These are phyloP conservation scores for Morone saxatilis DNA, from an alignment of 2,113 vertebrate species.

Conservation along the genomic window DNA sequence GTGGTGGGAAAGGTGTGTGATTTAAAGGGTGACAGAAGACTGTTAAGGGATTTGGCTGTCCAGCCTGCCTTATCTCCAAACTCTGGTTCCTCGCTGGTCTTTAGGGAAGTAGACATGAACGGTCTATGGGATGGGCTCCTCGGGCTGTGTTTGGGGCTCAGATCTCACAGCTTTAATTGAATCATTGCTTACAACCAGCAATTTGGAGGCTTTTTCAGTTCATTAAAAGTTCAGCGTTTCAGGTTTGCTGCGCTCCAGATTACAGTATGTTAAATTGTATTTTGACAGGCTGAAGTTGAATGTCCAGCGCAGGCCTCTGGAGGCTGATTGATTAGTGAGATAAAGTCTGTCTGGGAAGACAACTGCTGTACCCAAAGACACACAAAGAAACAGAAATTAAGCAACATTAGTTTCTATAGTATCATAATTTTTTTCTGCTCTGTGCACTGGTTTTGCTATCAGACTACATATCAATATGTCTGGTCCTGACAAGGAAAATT, in stretches of 20 bases:
- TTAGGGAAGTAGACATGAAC: constrained; percentile 45
- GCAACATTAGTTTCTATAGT: constrained; percentile 1
- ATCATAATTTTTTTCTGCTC: constrained; percentile 3
- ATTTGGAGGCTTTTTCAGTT: constrained; percentile 74
- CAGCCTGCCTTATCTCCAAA: constrained; percentile 71
- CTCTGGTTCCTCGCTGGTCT: constrained; percentile 51
- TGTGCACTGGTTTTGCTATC: background rate
- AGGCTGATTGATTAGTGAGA: constrained; percentile 78
- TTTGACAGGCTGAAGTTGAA: constrained; percentile 79
- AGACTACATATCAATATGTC: background rate
- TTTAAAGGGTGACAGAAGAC: constrained; percentile 76
- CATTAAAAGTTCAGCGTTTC: constrained; percentile 81
- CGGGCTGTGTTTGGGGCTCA: constrained; percentile 42
- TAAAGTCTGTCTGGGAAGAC: constrained; percentile 70
- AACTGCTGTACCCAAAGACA: constrained; percentile 57
- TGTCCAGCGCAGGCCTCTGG: constrained; percentile 69
- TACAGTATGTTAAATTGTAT: constrained; percentile 71
- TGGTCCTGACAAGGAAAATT: background rate
- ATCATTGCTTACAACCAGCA: constrained; percentile 76
- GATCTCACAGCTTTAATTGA: constrained; percentile 74
- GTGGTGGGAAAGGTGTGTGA: constrained; percentile 75
- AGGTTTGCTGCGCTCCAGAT: constrained; percentile 65
- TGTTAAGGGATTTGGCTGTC: constrained; percentile 64
- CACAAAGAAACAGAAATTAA: constrained; percentile 44
- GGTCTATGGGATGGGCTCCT: constrained; percentile 54